Conservation (phyloP, 2,113 vertebrate species). For the Pteropus alecto region DNA sequence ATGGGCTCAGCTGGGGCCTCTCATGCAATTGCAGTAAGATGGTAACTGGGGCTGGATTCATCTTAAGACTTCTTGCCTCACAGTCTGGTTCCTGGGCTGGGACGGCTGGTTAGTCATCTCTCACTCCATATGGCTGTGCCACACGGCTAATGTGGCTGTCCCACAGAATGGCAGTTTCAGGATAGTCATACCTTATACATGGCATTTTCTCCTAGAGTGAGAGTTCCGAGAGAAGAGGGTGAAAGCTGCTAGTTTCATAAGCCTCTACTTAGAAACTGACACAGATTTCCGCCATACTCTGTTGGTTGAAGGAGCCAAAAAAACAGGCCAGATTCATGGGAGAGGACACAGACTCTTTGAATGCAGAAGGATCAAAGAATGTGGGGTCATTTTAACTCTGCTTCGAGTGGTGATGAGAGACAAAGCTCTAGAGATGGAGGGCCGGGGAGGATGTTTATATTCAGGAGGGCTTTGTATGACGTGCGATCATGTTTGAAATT, state of each 20-base stretch:
- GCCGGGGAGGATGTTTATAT: not conserved
- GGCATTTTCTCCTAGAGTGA: not conserved
- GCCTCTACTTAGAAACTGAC: not conserved
- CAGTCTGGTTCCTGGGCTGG: not conserved
- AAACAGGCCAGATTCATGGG: not conserved
- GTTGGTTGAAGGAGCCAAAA: not conserved
- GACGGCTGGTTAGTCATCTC: not conserved
- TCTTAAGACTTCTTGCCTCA: not conserved
- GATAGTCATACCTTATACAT: not conserved
- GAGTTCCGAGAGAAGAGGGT: not conserved
- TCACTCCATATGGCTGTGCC: not conserved
- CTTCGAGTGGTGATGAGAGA: not conserved
- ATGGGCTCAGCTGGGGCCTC: not conserved
- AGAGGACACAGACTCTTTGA: not conserved
- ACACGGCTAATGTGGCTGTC: accelerated
- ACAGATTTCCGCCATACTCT: not conserved
- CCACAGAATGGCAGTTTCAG: not conserved
- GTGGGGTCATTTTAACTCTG: not conserved
- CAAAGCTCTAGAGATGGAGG: accelerated
- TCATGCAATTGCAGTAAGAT: not conserved
- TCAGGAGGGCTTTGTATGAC: not conserved
- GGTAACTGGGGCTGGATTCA: not conserved
- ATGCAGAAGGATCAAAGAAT: not conserved
- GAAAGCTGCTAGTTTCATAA: not conserved
- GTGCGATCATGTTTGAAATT: not conserved